Conservation (phyloP, 2,888 invertebrate genomes). For the Cerceris ruficornis region DNA sequence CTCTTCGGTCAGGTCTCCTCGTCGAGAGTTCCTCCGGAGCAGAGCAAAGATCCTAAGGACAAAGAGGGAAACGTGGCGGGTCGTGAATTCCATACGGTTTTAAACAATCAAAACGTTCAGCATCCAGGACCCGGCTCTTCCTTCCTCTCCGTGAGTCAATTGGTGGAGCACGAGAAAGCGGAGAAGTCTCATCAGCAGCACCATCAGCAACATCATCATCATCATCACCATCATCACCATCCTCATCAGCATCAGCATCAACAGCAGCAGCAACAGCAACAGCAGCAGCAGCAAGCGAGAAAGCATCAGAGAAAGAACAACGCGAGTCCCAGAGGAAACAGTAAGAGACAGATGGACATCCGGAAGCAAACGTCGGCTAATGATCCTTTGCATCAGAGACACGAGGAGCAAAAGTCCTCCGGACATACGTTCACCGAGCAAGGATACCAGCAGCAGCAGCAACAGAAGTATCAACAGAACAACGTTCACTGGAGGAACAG, state of each 20-base stretch:
- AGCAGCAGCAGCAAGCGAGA: constrained; percentile 67
- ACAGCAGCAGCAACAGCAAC: constrained; percentile 63
- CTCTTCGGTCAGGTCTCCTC: constrained; percentile 72
- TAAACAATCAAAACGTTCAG: constrained; percentile 79
- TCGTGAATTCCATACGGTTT: constrained; percentile 74
- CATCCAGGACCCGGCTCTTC: constrained; percentile 80
- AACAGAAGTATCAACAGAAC: constrained; percentile 76
- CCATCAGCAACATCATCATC: constrained; percentile 65
- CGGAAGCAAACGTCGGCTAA: constrained; percentile 70
- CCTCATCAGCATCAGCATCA: constrained; percentile 66
- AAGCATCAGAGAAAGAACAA: constrained; percentile 78
- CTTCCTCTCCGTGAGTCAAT: constrained; percentile 85
- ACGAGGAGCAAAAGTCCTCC: constrained; percentile 73
- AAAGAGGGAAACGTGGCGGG: constrained; percentile 69
- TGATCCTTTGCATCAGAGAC: constrained; percentile 73
- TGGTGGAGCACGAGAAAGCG: constrained; percentile 84
- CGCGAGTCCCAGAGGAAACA: constrained; percentile 73
- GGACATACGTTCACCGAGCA: constrained; percentile 62
- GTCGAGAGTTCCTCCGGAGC: constrained; percentile 60
- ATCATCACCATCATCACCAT: constrained; percentile 65
- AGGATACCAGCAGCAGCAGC: constrained; percentile 64
- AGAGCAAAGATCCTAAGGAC: constrained; percentile 74
- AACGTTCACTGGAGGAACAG: constrained; percentile 78
- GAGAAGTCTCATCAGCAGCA: constrained; percentile 74
- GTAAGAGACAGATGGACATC: constrained; percentile 77